These are phyloP conservation scores for Abramis brama DNA, from an alignment of 2,113 vertebrate genomes.

Conservation along the genomic window DNA sequence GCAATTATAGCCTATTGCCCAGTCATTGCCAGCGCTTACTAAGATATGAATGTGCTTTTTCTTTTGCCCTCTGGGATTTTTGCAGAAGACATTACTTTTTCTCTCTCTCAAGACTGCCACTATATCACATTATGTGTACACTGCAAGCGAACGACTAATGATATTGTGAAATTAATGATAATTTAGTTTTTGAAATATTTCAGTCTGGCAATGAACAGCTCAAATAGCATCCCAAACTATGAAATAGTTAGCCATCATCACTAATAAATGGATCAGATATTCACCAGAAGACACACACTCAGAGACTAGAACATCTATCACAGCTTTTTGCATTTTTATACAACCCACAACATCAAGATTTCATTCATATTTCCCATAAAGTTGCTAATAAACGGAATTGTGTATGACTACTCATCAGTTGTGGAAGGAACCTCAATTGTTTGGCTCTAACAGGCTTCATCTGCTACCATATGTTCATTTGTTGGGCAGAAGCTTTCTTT, in stretches of 20 bases:
- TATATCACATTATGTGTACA: not conserved
- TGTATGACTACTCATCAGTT: not conserved
- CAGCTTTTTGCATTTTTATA: not conserved
- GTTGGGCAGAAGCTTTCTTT: not conserved
- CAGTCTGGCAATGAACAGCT: no score
- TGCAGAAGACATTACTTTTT: not conserved
- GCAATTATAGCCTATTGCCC: not conserved
- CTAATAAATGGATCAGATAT: constrained; percentile 11
- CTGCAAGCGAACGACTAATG: not conserved
- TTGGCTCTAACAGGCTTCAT: constrained; percentile 6
- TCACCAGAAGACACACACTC: not conserved
- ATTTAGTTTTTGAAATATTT: no score
- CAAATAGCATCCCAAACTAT: no score
- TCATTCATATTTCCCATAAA: constrained; percentile 7
- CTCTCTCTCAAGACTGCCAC: not conserved
- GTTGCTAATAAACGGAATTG: not conserved
- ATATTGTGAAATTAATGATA: no score
- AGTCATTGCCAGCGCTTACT: not conserved
- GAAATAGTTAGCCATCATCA: no score
- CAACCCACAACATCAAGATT: not conserved
- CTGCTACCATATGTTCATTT: constrained; percentile 13
- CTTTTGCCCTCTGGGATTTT: not conserved
- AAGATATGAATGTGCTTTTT: not conserved
- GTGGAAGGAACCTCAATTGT: not conserved
- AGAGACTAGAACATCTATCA: not conserved